Conservation (phyloP, 1,140 invertebrate genomes). For the Mylabris phalerata region DNA sequence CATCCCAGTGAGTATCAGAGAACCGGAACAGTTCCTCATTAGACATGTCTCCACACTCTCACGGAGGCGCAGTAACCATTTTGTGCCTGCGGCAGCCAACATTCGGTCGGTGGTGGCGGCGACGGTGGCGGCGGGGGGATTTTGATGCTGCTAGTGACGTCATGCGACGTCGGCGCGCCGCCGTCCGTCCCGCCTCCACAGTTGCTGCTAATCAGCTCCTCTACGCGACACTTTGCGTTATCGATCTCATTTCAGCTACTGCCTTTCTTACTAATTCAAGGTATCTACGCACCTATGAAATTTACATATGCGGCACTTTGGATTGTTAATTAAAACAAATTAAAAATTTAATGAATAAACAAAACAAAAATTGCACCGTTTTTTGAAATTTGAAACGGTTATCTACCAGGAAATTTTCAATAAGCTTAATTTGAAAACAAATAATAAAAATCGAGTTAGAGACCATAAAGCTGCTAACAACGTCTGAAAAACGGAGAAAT, state of each 20-base stretch:
- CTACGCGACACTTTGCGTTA: slow-evolving; percentile 31
- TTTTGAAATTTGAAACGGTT: too few relatives aligned
- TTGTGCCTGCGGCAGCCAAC: slow-evolving; percentile 20
- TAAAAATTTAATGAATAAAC: too few relatives aligned
- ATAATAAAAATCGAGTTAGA: too few relatives aligned
- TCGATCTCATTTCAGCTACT: slow-evolving; percentile 29
- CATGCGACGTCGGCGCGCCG: slow-evolving; percentile 24
- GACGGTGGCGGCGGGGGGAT: slow-evolving; percentile 4
- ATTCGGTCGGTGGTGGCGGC: not conserved
- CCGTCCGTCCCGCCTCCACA: slow-evolving; percentile 28
- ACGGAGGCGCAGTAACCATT: slow-evolving; percentile 29
- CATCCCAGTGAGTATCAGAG: not conserved
- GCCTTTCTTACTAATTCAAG: not conserved
- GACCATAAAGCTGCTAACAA: too few relatives aligned
- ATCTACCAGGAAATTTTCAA: too few relatives aligned
- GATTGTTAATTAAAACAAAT: too few relatives aligned
- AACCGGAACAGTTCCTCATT: slow-evolving; percentile 18
- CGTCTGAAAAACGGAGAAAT: too few relatives aligned
- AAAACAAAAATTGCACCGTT: too few relatives aligned
- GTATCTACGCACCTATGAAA: slow-evolving; percentile 2
- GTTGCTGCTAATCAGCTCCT: slow-evolving; percentile 32
- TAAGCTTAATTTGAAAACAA: too few relatives aligned
- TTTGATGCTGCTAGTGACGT: slow-evolving; percentile 13
- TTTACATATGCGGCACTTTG: too few relatives aligned
- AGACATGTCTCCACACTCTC: slow-evolving; percentile 20